Base-by-base conservation (phyloP, 2,888 invertebrate species). In the Tromatobia lineatoria region DNA sequence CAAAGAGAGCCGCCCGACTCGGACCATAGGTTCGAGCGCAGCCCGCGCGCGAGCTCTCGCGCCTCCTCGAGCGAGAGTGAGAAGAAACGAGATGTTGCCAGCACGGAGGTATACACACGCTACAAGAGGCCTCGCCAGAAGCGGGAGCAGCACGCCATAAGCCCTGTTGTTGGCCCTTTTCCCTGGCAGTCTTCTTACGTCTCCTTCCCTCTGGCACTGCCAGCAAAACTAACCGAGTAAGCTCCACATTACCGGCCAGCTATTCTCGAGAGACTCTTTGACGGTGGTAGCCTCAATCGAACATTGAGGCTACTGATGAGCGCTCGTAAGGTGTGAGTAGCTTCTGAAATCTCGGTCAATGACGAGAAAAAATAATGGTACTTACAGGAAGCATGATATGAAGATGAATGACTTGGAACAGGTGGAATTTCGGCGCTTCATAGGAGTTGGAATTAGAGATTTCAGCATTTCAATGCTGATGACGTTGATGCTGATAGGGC, bases 1-100 rank as follows among this genome's bases (percentile, higher is more conserved):
- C 93, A 93, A 93, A 93, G 93, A 90, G 87, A 87, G 91, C 93
- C 93, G 93, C 93, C 57, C 85, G 50, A 66, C 84, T 77, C 69
- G 81, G 66, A 79, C 81, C 81, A 70, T 64, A 25, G 75, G 34
- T 61, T 23, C 29, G 50, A 78, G 69, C 71, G 29, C 71, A 82
- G 74, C 74, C 69, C 69, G 79, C 73, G 73, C 73, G 79, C 66
- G 76, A 13, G 61, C 15, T 8, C 29, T 61, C 61, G 61, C 61
- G 29, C n/a, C 73, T 45, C 64, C 70, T 74, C 64, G 70, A 82
- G 86, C 70, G 78, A 79, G 85, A 89, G 89, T 88, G 89, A 88
- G 77, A 89, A 73, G 61, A 75, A 59, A 57, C 54, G 69, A 71
- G 80, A 69, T 66, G 71, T 85, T 80, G 64, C 52, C 78, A 64